A percentile compares a stretch with the other conserved stretches of the same genome.
These are phyloP conservation scores for Leucoraja erinaceus DNA, from an alignment of 2,113 vertebrate species.

Conservation along the genomic window DNA sequence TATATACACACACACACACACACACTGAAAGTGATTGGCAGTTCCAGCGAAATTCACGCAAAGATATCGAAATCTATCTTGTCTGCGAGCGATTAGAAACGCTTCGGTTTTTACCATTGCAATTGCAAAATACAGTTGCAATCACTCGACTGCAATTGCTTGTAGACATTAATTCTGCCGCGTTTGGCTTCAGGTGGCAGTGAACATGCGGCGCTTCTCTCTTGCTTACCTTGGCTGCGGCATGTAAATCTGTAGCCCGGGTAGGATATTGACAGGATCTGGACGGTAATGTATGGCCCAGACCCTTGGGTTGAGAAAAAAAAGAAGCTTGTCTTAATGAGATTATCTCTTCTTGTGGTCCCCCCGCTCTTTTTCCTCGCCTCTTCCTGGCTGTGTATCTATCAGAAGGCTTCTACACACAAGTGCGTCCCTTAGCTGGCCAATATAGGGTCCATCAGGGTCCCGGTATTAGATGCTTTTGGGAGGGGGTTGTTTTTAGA, in stretches of 20 bases:
- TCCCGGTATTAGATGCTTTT: not conserved
- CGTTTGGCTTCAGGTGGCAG: not conserved
- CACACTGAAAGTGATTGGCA: not conserved
- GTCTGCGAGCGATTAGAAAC: not conserved
- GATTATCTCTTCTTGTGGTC: not conserved
- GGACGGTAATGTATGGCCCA: no score
- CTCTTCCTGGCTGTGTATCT: not conserved
- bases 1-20: not conserved
- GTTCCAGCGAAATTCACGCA: not conserved
- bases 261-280: not conserved
- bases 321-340: not conserved
- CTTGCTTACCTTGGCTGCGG: constrained; percentile 15
- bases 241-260: constrained; percentile 13
- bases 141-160: not conserved
- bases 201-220: not conserved
- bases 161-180: not conserved
- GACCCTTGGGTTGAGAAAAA: not conserved
- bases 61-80: constrained; percentile 4
- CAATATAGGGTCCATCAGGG: not conserved
- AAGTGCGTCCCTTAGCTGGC: not conserved
- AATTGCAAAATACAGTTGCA: no score
- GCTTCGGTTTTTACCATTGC: not conserved
- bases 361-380: no score
- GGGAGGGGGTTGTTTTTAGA: not conserved
- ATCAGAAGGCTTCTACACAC: not conserved